A percentile compares a stretch with the other conserved stretches of the same genome.
These are phyloP conservation scores for Euthynnus affinis DNA, from an alignment of 2,797 vertebrate genomes.

Conservation along the genomic window DNA sequence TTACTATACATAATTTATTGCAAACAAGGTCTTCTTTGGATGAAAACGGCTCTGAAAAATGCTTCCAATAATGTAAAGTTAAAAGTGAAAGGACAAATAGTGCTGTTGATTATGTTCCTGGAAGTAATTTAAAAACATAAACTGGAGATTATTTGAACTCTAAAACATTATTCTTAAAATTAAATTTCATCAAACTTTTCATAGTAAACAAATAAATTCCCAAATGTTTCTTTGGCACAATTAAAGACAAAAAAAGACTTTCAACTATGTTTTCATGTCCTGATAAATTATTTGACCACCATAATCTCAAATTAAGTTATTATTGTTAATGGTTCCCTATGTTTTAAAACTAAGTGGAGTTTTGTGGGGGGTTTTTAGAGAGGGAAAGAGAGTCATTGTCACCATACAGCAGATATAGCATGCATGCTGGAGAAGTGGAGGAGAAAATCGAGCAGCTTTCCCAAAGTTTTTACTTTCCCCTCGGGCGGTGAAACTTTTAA, in stretches of 20 bases:
- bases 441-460: constrained; percentile 59
- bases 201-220: too few relatives aligned
- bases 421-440: constrained; percentile 35
- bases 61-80: too few relatives aligned
- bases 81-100: too few relatives aligned
- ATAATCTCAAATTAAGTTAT: neutral
- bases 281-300: neutral
- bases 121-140: neutral
- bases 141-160: too few relatives aligned
- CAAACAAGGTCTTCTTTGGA: neutral
- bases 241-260: too few relatives aligned
- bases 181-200: too few relatives aligned
- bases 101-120: too few relatives aligned
- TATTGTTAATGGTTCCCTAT: neutral
- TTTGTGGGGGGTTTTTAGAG: constrained; percentile 3
- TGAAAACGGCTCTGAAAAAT: neutral
- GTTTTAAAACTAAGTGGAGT: neutral
- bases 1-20: neutral
- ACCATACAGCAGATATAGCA: constrained; percentile 27
- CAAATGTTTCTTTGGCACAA: too few relatives aligned
- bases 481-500: constrained; percentile 76
- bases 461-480: constrained; percentile 63
- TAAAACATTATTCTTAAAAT: too few relatives aligned
- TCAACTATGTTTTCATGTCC: neutral
- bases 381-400: constrained; percentile 12